Conservation (phyloP, 2,113 vertebrate species). For the Microtus pennsylvanicus region DNA sequence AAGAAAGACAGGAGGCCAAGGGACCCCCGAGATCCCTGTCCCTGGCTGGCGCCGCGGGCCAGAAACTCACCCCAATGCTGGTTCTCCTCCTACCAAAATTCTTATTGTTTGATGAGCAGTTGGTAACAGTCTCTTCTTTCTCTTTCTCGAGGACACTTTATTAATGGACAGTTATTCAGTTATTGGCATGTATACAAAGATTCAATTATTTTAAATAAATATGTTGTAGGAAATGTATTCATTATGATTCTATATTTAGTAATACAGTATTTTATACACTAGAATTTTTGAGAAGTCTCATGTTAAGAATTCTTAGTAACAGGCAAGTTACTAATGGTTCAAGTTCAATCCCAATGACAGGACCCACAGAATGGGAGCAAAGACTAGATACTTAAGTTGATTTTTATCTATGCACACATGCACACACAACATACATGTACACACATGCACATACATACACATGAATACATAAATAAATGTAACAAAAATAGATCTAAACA, state of each 20-base stretch:
- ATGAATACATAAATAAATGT: neutral
- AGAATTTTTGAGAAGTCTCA: neutral
- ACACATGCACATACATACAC: neutral
- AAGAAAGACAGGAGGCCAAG: too few species aligned
- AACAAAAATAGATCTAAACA: neutral
- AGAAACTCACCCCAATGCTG: too few species aligned
- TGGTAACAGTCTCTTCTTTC: neutral
- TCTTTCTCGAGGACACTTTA: neutral
- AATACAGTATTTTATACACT: neutral
- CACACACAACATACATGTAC: neutral
- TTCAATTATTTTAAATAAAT: neutral
- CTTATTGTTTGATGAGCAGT: neutral
- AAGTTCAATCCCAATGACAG: neutral
- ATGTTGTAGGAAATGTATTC: neutral
- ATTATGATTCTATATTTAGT: neutral
- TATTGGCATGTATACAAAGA: neutral
- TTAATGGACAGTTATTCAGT: neutral
- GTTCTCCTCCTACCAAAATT: slow-evolving; percentile 26
- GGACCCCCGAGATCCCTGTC: too few species aligned
- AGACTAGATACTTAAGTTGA: neutral
- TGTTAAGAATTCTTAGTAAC: neutral
- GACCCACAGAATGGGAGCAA: neutral
- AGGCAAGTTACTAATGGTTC: neutral
- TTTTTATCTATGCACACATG: neutral
- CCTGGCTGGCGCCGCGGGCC: too few species aligned